phyloP scores from a whole-genome alignment of 2,888 invertebrate species.

The Erebia epiphron region DNA sequence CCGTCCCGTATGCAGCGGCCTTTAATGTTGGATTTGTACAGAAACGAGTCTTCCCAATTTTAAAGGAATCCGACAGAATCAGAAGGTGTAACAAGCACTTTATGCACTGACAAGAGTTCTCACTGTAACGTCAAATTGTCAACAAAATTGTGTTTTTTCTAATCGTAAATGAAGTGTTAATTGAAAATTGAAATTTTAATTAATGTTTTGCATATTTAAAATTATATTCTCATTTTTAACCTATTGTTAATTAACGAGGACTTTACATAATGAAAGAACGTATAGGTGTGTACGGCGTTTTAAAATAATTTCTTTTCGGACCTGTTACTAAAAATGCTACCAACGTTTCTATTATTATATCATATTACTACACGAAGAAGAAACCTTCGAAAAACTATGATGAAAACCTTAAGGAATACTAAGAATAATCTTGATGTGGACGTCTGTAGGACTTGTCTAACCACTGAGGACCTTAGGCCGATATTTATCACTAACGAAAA shows the following conservation, averaged over 20 bases:
- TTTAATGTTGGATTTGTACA: too few species aligned
- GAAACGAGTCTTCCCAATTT: too few species aligned
- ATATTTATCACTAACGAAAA: slow-evolving; percentile 55
- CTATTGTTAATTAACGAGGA: neutral
- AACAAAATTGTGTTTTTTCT: too few species aligned
- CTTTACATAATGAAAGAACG: neutral
- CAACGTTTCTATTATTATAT: slow-evolving; percentile 53
- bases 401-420: slow-evolving; percentile 25
- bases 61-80: too few species aligned
- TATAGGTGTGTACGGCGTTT: neutral
- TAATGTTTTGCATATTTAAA: neutral
- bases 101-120: too few species aligned
- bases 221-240: neutral
- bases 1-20: too few species aligned
- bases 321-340: slow-evolving; percentile 49
- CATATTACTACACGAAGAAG: slow-evolving; percentile 47
- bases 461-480: slow-evolving; percentile 52
- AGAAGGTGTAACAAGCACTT: too few species aligned
- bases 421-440: slow-evolving; percentile 18
- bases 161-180: too few species aligned
- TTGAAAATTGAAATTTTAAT: neutral
- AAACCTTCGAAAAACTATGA: slow-evolving; percentile 34
- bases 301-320: neutral
- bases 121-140: too few species aligned
- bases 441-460: slow-evolving; percentile 61